phyloP scores from a whole-genome alignment of 2,113 vertebrate species.

The Thinocorus orbignyianus region DNA sequence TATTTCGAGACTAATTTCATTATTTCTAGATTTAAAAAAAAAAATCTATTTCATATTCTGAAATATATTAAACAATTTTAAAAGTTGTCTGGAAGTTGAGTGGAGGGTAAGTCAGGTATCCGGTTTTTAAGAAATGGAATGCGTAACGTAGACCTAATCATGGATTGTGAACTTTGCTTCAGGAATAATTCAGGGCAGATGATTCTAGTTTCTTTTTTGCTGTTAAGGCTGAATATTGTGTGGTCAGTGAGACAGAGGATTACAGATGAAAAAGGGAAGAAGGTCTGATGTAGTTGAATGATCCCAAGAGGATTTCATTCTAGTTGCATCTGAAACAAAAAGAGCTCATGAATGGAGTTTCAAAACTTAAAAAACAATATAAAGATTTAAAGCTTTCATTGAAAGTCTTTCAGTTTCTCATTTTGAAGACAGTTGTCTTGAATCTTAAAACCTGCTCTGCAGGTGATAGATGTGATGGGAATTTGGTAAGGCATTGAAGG shows the following conservation, averaged over 20 bases:
- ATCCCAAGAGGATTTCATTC: background rate
- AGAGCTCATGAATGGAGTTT: background rate
- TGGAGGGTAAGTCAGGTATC: background rate
- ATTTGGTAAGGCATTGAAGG: background rate
- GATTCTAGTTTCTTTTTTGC: background rate
- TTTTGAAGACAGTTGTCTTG: background rate
- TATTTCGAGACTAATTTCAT: background rate
- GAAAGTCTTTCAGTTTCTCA: background rate
- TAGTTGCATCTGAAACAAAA: background rate
- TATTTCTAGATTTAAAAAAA: background rate
- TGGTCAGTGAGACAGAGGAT: background rate
- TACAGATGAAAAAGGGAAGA: background rate
- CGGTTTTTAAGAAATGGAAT: background rate
- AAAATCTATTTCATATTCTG: background rate
- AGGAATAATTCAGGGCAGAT: background rate
- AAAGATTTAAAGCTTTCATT: background rate
- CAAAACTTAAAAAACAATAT: background rate
- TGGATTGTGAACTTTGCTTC: background rate
- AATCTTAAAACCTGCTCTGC: background rate
- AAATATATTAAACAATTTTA: background rate
- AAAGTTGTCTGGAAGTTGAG: background rate
- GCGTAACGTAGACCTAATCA: background rate
- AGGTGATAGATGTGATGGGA: background rate
- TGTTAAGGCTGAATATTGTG: background rate
- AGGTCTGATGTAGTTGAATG: background rate